phyloP scores from a whole-genome alignment of 2,113 vertebrate species.

The Rana temporaria region DNA sequence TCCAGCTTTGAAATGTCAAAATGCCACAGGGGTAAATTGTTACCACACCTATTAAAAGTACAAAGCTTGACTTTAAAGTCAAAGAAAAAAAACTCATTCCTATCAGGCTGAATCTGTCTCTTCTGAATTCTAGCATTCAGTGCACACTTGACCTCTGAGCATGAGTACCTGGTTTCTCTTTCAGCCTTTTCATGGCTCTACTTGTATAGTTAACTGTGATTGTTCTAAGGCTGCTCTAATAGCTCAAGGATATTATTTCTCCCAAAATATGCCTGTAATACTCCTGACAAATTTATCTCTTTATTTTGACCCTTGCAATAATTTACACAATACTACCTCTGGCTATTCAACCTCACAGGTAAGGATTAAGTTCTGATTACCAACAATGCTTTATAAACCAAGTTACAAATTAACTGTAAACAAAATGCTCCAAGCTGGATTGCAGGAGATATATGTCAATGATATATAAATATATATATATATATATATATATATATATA shows the following conservation, averaged over 20 bases:
- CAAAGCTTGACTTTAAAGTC: constrained; percentile 42
- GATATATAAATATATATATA: too few relatives aligned
- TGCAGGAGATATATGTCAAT: too few relatives aligned
- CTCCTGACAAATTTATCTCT: constrained; percentile 15
- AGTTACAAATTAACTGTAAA: background rate
- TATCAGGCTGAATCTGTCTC: constrained; percentile 58
- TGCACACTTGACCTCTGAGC: constrained; percentile 72
- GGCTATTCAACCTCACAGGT: background rate
- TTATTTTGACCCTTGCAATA: constrained; percentile 22
- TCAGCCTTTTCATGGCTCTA: constrained; percentile 48
- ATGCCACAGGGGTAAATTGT: constrained; percentile 35
- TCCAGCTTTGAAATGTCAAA: constrained; percentile 44
- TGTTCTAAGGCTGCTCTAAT: constrained; percentile 3
- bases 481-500: too few relatives aligned
- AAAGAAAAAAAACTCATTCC: constrained; percentile 21
- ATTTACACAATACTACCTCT: background rate
- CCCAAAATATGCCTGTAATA: background rate
- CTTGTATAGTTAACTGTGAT: constrained; percentile 29
- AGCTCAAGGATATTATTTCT: constrained; percentile 28
- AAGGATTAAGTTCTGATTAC: background rate
- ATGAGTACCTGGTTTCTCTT: constrained; percentile 73
- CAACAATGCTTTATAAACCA: background rate
- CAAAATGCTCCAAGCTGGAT: too few relatives aligned
- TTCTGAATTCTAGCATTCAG: constrained; percentile 69
- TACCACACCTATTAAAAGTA: constrained; percentile 54